A percentile compares a stretch with the other conserved stretches of the same genome.
Evolutionary conservation across 2,888 invertebrate species (phyloP).

Genomic region (Pseudococcus viburni): DNA sequence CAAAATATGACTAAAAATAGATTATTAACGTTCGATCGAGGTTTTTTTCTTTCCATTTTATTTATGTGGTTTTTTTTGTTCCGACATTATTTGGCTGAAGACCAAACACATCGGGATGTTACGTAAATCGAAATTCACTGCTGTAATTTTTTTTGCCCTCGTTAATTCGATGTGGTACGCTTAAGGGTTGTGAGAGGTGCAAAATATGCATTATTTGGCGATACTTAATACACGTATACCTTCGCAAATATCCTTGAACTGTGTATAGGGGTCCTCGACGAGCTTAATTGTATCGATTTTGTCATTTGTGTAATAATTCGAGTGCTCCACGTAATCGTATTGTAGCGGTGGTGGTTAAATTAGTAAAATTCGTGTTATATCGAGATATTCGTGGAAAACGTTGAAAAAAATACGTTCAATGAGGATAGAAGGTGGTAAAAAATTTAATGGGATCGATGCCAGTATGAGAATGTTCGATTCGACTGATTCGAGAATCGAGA

Average conservation of each 20-base stretch:
- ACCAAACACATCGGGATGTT: conserved; percentile 29
- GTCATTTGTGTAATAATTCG: conserved; percentile 9
- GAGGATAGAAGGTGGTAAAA: background rate
- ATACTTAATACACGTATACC: no score
- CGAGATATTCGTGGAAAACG: no score
- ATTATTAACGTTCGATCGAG: conserved; percentile 24
- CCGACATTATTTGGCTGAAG: conserved; percentile 7
- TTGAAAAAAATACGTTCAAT: background rate
- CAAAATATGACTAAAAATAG: conserved; percentile 19
- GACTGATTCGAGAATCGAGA: no score
- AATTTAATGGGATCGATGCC: conserved; percentile 32
- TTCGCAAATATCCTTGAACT: background rate
- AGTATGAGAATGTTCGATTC: background rate
- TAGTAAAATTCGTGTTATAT: background rate
- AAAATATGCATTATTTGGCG: no score
- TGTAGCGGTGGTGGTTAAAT: background rate
- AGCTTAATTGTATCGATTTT: background rate
- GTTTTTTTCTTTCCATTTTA: conserved; percentile 19
- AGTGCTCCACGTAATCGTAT: background rate
- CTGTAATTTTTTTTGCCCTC: background rate
- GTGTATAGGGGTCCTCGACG: background rate
- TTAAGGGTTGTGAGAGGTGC: background rate
- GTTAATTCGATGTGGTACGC: background rate
- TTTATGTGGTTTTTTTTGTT: background rate
- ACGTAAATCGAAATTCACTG: background rate